Evolutionary conservation across 2,797 vertebrate species (phyloP).

Genomic region (Tachyglossus aculeatus): DNA sequence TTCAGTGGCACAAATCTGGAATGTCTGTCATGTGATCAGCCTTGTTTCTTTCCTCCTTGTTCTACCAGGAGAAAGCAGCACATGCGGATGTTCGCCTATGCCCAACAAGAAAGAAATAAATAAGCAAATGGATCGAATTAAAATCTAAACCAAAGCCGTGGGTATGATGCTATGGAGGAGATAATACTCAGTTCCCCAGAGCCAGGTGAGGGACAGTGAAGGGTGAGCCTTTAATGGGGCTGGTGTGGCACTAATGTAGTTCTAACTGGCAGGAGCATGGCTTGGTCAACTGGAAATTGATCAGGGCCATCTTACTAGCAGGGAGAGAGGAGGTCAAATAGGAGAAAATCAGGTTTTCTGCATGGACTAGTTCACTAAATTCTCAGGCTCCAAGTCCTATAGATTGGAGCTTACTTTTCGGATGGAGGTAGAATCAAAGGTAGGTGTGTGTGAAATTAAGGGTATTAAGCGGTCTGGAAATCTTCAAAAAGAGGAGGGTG

Average conservation of each 20-base stretch:
- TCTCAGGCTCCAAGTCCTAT: neutral
- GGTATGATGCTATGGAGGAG: conserved; percentile 3
- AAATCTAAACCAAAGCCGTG: conserved; percentile 2
- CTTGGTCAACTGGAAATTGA: too few species aligned
- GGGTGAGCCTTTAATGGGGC: too few species aligned
- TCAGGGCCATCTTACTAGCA: neutral
- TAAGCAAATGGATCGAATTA: conserved; percentile 26
- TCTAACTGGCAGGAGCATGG: too few species aligned
- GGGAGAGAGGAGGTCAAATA: conserved; percentile 5
- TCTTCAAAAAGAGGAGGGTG: conserved; percentile 15
- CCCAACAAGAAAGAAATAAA: conserved; percentile 23
- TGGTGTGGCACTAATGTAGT: too few species aligned
- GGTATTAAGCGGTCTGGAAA: too few species aligned
- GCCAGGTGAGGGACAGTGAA: neutral
- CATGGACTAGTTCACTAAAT: conserved; percentile 6
- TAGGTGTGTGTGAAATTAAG: too few species aligned
- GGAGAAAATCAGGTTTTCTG: conserved; percentile 15
- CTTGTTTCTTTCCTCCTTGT: conserved; percentile 30
- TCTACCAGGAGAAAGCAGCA: conserved; percentile 37
- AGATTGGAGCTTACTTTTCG: neutral
- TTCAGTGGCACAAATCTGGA: conserved; percentile 14
- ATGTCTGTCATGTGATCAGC: rapidly evolving
- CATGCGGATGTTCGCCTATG: neutral
- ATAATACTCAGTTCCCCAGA: neutral
- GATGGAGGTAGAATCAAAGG: conserved; percentile 3